Evolutionary conservation across 2,113 vertebrate genomes (phyloP), one percentile per base, ranked within the genome.

Genomic region (Anguilla japonica): DNA sequence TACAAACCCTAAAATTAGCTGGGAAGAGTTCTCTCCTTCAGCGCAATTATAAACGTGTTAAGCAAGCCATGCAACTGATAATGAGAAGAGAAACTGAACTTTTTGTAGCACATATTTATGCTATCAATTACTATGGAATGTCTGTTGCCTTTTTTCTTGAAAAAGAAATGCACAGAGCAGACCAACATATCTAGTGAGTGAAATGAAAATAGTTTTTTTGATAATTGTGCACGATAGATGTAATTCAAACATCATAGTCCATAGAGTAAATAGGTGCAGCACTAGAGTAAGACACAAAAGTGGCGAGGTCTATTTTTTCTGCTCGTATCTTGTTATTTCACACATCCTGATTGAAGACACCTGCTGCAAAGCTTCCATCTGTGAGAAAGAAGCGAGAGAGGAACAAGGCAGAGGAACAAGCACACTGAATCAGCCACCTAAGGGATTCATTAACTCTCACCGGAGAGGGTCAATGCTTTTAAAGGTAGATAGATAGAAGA

Each of bases 371-470:
- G 82, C 50, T 15, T 75, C 71, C 20, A 41, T 83, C 82, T 83
- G 20, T 40, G n/a, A 63, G 43, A 79, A 50, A 18, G 82, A 87
- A 57, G 56, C 6, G 71, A 43, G 3, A 60, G 18, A 67, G 60
- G 50, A 29, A 53, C 50, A 9, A 71, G 34, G 39, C 11, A 53
- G n/a, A 20, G 34, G 71, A 16, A 82, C 34, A 15, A 16, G 26
- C 7, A 67, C 60, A 53, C 6, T 63, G 26, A 29, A 81, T 60
- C 39, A 63, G 34, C 18, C 34, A 60, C 88, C 85, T 63, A 40
- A 43, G 91, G 83, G 89, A 87, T 84, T 88, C 88, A 89, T 89
- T 89, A 86, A 40, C 85, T 87, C 75, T 80, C 84, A 86, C 82
- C 84, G 85, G 88, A 83, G 87, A 79, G 83, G 34, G 86, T 43